Evolutionary conservation across 2,113 vertebrate genomes (phyloP), one percentile per base, ranked within the genome.

Genomic region (Megaceryle maxima): DNA sequence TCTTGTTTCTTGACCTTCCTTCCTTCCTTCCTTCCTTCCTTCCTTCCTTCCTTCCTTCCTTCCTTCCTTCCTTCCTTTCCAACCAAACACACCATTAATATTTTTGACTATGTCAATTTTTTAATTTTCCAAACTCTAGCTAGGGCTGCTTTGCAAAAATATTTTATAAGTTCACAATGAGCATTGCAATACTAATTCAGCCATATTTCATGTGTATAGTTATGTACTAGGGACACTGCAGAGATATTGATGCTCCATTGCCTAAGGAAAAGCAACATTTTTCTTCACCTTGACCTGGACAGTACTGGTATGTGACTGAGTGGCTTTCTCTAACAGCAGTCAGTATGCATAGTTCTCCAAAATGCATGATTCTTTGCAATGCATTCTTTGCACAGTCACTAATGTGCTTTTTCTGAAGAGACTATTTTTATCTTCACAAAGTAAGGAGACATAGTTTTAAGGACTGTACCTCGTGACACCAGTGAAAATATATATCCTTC

Each of bases 301-400:
- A 15, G 12, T 31, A 31, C 50, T 31, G 17, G 18, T 26, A 20
- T 1, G 0, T 10, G 62, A 21, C 24, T 6, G 1, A n/a, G 55
- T 25, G 11, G 17, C 13, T 83, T 63, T 35, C 7, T 35, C 20
- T 41, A 41, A 39, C n/a, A 77, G 20, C 48, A 69, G 18, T 48
- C 11, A 46, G 22, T 20, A 16, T 17, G 24, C 10, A 39, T 17
- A 9, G 17, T 62, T 55, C 20, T 77, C 11, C 56, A 68, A 63
- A 69, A 35, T 12, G 5, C n/a, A 29, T 3, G 1, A 35, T 56
- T 64, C 25, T 41, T 64, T 50, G 18, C 37, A 59, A 51, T 48
- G 18, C 31, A 33, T n/a, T n/a, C n/a, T n/a, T n/a, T 43, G 35
- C 35, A 59, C 43, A 57, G 35, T 35, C 20, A 37, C 35, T 88